Evolutionary conservation across 1,140 invertebrate species (phyloP), one percentile per base, ranked within the genome.

Genomic region (Drosophila bocki): DNA sequence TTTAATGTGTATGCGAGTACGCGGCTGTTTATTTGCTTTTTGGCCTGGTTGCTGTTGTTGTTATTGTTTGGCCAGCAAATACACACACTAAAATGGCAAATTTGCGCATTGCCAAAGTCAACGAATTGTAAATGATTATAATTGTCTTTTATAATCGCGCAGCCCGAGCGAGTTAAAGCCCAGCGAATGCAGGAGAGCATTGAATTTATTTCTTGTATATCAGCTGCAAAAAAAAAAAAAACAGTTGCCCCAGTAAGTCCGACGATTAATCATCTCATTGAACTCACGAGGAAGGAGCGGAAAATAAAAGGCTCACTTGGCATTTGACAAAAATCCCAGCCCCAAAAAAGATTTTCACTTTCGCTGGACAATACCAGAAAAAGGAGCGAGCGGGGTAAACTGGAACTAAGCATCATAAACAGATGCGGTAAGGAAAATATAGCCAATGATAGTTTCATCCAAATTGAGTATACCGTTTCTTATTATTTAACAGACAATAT

Each of bases 91-190:
- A 86, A 85, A 76, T 78, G 77, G 74, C 80, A 86, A 86, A 86
- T 83, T 87, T 88, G 83, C 77, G 56, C 76, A 87, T 45, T 41
- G 79, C 82, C 82, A 87, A 87, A 87, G 70, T 67, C 86, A 91
- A 71, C 85, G 85, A 90, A 86, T 90, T 88, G 84, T 85, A 86
- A 87, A 87, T 85, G 82, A 90, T 87, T 87, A 82, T 90, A 75
- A 83, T 78, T 80, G 82, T 65, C 82, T 80, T 87, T 67, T 76
- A 60, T 42, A 61, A 35, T 42, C 29, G 42, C 45, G 51, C 69
- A 69, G 53, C 61, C 58, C 57, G 76, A 50, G 54, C 51, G 67
- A 87, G 75, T 84, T 83, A 58, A 74, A 80, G 63, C 64, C 22
- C 58, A 44, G 13, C 33, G 7, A 33, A 17, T 47, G 22, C 37